Evolutionary conservation across 1,140 invertebrate species (phyloP), one percentile per base, ranked within the genome.

Genomic region (Microplitis demolitor): DNA sequence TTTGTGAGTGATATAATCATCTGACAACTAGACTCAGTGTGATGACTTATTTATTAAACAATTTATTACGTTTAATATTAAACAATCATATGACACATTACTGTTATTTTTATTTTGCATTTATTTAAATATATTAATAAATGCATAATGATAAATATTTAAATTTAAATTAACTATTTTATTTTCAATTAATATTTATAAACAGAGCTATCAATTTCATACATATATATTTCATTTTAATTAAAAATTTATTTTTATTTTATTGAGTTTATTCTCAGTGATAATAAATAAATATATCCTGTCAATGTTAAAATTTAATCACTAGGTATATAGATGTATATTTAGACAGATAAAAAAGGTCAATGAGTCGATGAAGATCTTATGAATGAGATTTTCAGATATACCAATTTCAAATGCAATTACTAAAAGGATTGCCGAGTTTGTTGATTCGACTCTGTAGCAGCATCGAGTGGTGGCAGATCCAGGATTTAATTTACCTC

Each of bases 401-500:
- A 67, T 67, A 58, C 16, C 70, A 72, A 72, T 72, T 72, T 39
- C 51, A 66, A 66, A 54, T 37, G 37, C 64, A 67, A 67, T 67
- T 56, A 66, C 54, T 14, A 31, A 72, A 66, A 67, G 33, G 56
- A 67, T 39, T 72, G 37, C 63, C 56, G 64, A 67, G 71, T 72
- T 72, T 72, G 71, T 72, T 72, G 71, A 72, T 62, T 67, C 54
- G 71, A 67, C 64, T 66, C 39, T 62, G 56, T 45, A 45, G 39
- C 39, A 45, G 58, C 64, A 66, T 72, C 64, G 56, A 67, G 71
- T 67, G 39, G 11, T 45, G 39, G 6, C 56, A 66, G 66, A 72
- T 66, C 50, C 51, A 39, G 64, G 53, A 72, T 72, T 72, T 67
- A 66, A 72, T 72, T 72, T 72, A 72, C 54, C 51, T 71, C 54